Conservation (phyloP, 37 sponge, comb jelly and placozoan species). For the Diacarnus erythraeanus region DNA sequence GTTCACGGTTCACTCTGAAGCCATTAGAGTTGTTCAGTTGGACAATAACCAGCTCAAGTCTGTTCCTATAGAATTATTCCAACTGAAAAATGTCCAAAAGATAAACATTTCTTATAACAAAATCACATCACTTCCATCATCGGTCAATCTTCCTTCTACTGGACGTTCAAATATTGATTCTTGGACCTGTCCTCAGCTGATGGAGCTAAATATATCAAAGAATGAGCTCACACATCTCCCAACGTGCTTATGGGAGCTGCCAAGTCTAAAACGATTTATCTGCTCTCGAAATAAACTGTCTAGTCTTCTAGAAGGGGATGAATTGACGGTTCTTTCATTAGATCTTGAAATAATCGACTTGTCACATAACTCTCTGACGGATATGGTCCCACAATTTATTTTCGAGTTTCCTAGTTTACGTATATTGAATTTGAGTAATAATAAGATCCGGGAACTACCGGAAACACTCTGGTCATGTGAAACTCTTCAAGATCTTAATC, state of each 20-base stretch:
- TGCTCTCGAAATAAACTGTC: conserved; percentile 24
- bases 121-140: conserved; percentile 31
- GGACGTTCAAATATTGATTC: neutral
- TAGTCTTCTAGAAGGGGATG: conserved; percentile 2
- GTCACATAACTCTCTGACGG: conserved; percentile 31
- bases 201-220: conserved; percentile 27
- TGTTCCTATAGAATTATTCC: conserved; percentile 53
- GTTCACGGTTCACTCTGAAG: neutral
- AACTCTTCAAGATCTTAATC: conserved; percentile 48
- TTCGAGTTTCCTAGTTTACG: conserved; percentile 39
- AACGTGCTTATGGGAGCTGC: conserved; percentile 49
- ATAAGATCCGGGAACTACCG: conserved; percentile 40
- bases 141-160: neutral
- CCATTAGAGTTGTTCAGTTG: conserved; percentile 29
- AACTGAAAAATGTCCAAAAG: conserved; percentile 36
- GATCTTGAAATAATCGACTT: conserved; percentile 25
- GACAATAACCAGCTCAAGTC: conserved; percentile 31
- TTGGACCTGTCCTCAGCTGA: conserved; percentile 37
- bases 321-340: conserved; percentile 29
- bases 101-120: conserved; percentile 42
- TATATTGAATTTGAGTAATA: conserved; percentile 17
- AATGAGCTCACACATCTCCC: conserved; percentile 49
- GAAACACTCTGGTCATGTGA: conserved; percentile 41
- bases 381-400: conserved; percentile 39
- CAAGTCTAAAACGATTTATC: conserved; percentile 8